phyloP scores from a whole-genome alignment of 2,797 vertebrate species.

The Pachyuromys duprasi region DNA sequence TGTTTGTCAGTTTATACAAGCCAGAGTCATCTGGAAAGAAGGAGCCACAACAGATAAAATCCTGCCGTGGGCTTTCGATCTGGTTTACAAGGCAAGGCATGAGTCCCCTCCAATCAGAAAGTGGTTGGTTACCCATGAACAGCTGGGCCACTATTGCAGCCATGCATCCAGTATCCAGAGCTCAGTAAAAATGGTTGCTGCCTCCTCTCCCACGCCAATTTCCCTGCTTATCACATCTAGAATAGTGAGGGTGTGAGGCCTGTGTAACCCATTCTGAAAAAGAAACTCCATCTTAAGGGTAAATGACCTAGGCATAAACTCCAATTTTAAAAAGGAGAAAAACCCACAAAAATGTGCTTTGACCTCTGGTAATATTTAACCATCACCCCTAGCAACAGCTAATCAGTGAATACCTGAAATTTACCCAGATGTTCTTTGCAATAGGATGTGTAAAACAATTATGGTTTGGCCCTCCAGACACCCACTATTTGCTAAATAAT shows the following conservation, averaged over 20 bases:
- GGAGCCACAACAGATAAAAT: not conserved
- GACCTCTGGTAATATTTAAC: too few species aligned
- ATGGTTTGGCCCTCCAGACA: too few species aligned
- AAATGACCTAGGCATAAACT: too few species aligned
- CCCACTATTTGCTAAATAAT: too few species aligned
- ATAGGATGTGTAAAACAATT: too few species aligned
- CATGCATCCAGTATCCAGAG: not conserved
- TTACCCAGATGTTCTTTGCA: too few species aligned
- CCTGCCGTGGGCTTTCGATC: not conserved
- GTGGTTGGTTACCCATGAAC: not conserved
- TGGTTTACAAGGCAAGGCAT: not conserved
- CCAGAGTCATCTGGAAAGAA: not conserved
- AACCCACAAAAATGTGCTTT: too few species aligned
- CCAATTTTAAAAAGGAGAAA: too few species aligned
- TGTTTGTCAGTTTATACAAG: not conserved
- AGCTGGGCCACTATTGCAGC: not conserved
- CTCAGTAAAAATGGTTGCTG: not conserved
- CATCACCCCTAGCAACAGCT: too few species aligned
- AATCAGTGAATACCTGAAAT: too few species aligned
- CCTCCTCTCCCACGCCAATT: not conserved
- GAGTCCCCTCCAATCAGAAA: not conserved
- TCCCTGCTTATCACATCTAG: not conserved
- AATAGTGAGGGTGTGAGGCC: not conserved
- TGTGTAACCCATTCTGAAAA: too few species aligned
- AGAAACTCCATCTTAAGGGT: too few species aligned